These are phyloP conservation scores for Rosalia funebris DNA, from an alignment of 2,888 invertebrate species.

Conservation along the genomic window DNA sequence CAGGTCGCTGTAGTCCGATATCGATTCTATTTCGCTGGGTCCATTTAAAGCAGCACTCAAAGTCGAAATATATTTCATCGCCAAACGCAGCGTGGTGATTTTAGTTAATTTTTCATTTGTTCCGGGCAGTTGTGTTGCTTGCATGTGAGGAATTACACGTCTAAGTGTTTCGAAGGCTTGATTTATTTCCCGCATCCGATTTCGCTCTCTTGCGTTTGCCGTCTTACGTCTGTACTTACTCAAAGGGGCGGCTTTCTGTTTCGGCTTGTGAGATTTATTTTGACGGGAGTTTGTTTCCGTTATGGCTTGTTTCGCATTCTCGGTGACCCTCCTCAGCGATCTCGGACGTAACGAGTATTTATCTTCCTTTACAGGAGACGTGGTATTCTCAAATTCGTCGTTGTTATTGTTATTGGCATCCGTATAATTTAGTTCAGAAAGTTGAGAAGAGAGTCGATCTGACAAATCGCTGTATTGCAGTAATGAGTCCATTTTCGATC, in stretches of 20 bases:
- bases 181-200: constrained; percentile 91
- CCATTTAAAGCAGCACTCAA: constrained; percentile 66
- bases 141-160: constrained; percentile 76
- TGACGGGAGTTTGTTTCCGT: constrained; percentile 21
- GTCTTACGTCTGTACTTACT: constrained; percentile 91
- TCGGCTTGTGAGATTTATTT: constrained; percentile 61
- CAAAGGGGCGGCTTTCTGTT: constrained; percentile 77
- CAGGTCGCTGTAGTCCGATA: constrained; percentile 59
- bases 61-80: constrained; percentile 87
- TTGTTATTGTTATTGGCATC: constrained; percentile 64
- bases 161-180: constrained; percentile 86
- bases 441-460: constrained; percentile 43
- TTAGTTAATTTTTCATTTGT: constrained; percentile 87
- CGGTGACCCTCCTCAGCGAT: constrained; percentile 70
- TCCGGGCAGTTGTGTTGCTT: constrained; percentile 61
- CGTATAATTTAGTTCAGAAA: constrained; percentile 50
- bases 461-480: constrained; percentile 49
- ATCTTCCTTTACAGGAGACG: constrained; percentile 60
- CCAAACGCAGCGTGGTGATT: constrained; percentile 86
- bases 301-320: constrained; percentile 53
- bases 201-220: constrained; percentile 88
- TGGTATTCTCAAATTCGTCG: constrained; percentile 49
- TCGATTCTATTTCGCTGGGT: constrained; percentile 34
- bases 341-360: constrained; percentile 77
- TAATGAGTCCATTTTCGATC: constrained; percentile 52